Conservation (phyloP, 2,797 vertebrate species). For the Tiaroga cobitis region DNA sequence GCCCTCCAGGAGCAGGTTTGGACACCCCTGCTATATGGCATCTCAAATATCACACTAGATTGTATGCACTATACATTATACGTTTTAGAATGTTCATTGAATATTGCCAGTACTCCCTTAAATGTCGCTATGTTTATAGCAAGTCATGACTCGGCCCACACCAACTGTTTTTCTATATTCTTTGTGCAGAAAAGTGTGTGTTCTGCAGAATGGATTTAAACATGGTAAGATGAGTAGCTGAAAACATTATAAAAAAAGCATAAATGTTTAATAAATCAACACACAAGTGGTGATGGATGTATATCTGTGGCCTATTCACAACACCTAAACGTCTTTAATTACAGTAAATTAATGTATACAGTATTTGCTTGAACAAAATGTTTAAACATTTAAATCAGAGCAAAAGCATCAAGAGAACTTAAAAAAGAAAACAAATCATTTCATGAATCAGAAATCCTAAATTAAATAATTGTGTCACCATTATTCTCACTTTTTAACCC, state of each 20-base stretch:
- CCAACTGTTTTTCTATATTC: neutral
- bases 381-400: neutral
- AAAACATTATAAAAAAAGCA: neutral
- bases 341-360: neutral
- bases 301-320: neutral
- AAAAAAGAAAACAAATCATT: neutral
- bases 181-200: neutral
- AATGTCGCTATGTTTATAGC: neutral
- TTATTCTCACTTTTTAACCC: neutral
- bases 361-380: neutral
- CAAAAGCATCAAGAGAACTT: neutral
- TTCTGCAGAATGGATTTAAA: neutral
- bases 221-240: neutral
- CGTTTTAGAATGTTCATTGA: neutral
- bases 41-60: conserved; percentile 20
- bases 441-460: neutral
- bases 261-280: neutral
- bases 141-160: neutral
- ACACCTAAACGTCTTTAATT: neutral
- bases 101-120: neutral
- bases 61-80: conserved; percentile 34
- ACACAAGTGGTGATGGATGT: neutral
- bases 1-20: neutral
- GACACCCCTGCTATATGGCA: neutral
- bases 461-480: neutral